These are phyloP conservation scores for Oceanodroma leucorhoa DNA, from an alignment of 2,797 vertebrate species.

Conservation along the genomic window DNA sequence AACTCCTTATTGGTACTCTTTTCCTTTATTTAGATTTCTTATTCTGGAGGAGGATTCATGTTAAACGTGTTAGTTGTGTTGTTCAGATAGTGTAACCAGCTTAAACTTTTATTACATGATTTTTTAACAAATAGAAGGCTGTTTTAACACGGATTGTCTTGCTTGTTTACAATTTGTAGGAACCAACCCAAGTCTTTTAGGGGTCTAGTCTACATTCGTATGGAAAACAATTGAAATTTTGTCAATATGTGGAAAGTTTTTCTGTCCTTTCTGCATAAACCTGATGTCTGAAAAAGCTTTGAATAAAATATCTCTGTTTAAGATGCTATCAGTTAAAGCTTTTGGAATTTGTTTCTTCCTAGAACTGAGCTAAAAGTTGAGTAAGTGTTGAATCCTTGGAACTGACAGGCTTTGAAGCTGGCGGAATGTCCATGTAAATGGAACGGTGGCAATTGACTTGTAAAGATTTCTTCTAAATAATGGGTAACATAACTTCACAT, in stretches of 20 bases:
- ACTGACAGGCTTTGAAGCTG: not conserved
- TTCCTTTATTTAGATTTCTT: slow-evolving; percentile 52
- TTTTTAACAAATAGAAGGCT: slow-evolving; percentile 66
- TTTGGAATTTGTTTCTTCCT: slow-evolving; percentile 4
- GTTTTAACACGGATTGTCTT: slow-evolving; percentile 49
- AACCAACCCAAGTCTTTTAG: not conserved
- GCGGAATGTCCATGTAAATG: not conserved
- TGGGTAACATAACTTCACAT: not conserved
- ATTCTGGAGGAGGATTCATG: slow-evolving; percentile 3
- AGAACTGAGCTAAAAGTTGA: not conserved
- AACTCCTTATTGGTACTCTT: slow-evolving; percentile 31
- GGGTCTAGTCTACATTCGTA: not conserved
- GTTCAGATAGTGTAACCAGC: slow-evolving; percentile 69
- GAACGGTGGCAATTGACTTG: not conserved
- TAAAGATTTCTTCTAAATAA: not conserved
- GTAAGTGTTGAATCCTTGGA: not conserved
- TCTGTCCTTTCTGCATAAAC: not conserved
- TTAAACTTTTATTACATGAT: slow-evolving; percentile 63
- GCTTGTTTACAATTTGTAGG: slow-evolving; percentile 22
- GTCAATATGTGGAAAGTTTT: not conserved
- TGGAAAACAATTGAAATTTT: not conserved
- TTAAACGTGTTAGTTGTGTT: slow-evolving; percentile 60
- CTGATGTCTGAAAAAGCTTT: not conserved
- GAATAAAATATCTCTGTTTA: not conserved
- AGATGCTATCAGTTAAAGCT: not conserved